Percentiles rank a stretch among this genome's conserved stretches.
phyloP scores from a whole-genome alignment of 2,797 vertebrate species.

The Geotrypetes seraphini region DNA sequence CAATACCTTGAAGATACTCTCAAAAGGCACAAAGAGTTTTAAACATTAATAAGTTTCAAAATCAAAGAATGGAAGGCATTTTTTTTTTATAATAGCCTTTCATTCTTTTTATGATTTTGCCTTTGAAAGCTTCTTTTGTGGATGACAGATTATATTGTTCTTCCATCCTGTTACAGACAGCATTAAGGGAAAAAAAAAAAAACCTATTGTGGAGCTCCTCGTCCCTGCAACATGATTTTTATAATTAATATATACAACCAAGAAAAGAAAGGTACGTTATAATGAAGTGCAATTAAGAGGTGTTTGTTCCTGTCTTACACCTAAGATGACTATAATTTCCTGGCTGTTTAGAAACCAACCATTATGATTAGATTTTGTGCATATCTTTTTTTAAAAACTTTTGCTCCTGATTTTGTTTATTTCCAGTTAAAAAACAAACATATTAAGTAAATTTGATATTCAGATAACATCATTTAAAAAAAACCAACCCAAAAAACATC shows the following conservation, averaged over 20 bases:
- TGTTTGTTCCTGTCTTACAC: constrained; percentile 66
- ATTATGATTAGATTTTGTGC: constrained; percentile 59
- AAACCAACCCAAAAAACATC: no score
- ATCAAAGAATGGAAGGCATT: constrained; percentile 59
- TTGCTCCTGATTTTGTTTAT: constrained; percentile 57
- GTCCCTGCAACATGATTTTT: constrained; percentile 59
- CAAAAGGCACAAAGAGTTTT: constrained; percentile 53
- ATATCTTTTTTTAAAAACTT: constrained; percentile 44
- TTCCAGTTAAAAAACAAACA: constrained; percentile 57
- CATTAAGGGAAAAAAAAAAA: constrained; percentile 43
- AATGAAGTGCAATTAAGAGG: constrained; percentile 76
- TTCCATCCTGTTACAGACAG: constrained; percentile 62
- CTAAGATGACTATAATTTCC: constrained; percentile 66
- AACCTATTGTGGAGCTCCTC: constrained; percentile 54
- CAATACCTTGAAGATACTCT: constrained; percentile 46
- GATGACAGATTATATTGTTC: constrained; percentile 73
- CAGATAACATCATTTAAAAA: constrained; percentile 42
- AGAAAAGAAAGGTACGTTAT: constrained; percentile 66
- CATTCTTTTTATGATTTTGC: constrained; percentile 73
- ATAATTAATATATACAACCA: constrained; percentile 77
- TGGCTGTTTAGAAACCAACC: constrained; percentile 64
- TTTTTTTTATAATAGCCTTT: constrained; percentile 65
- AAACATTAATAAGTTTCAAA: constrained; percentile 61
- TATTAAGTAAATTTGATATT: constrained; percentile 39
- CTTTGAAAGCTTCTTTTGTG: constrained; percentile 64